Evolutionary conservation across 1,140 invertebrate species (phyloP).

Genomic region (Aradophagus sp.): DNA sequence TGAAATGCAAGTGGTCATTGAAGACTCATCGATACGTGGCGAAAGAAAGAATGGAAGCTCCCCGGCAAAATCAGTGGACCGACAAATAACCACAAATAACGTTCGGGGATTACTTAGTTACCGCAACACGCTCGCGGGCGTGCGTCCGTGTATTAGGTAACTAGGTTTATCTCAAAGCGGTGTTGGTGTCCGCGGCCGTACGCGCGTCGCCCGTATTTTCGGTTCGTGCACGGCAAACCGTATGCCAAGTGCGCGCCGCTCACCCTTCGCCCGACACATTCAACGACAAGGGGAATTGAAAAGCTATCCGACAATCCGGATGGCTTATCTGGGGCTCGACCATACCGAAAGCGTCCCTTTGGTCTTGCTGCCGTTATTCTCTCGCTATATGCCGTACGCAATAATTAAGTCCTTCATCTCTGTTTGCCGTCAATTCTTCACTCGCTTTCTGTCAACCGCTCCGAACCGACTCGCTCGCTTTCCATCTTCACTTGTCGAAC

Average conservation of each 20-base stretch:
- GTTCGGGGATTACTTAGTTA: conserved; percentile 73
- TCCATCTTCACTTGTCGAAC: no score
- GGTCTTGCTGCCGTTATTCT: conserved; percentile 40
- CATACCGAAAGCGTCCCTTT: conserved; percentile 54
- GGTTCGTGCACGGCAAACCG: conserved; percentile 55
- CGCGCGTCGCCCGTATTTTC: conserved; percentile 38
- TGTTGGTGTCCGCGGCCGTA: conserved; percentile 33
- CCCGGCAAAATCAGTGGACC: conserved; percentile 58
- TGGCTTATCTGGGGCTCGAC: conserved; percentile 64
- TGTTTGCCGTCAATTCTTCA: conserved; percentile 31
- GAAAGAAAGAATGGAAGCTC: conserved; percentile 64
- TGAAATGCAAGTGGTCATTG: conserved; percentile 19
- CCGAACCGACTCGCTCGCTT: no score
- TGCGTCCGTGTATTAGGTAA: conserved; percentile 59
- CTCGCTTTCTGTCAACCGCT: no score
- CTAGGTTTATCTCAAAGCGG: conserved; percentile 61
- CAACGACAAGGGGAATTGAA: conserved; percentile 73
- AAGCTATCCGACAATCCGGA: conserved; percentile 72
- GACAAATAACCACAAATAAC: conserved; percentile 74
- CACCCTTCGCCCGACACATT: conserved; percentile 68
- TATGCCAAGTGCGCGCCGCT: conserved; percentile 60
- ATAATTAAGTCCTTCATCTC: conserved; percentile 48
- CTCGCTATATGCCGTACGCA: conserved; percentile 40
- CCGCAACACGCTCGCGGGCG: conserved; percentile 67
- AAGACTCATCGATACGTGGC: conserved; percentile 47